Conservation (phyloP, 2,113 vertebrate genomes). For the Sebastes fasciatus region DNA sequence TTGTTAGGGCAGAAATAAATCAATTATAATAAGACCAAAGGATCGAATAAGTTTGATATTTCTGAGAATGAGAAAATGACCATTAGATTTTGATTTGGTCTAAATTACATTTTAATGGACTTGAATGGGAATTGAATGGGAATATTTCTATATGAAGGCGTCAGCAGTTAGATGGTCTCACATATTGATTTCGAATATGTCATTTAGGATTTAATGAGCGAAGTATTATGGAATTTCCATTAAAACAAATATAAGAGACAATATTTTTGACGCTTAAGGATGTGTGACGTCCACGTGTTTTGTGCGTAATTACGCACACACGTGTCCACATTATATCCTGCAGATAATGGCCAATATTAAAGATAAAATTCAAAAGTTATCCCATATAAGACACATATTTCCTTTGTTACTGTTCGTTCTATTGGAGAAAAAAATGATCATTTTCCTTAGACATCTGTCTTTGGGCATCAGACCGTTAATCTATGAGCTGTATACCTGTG, state of each 20-base stretch:
- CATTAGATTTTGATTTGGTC: slow-evolving; percentile 14
- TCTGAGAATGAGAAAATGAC: slow-evolving; percentile 12
- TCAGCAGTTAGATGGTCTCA: not conserved
- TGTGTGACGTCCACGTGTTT: slow-evolving; percentile 9
- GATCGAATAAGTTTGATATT: slow-evolving; percentile 14
- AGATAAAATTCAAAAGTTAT: not conserved
- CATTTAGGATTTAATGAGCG: slow-evolving; percentile 23
- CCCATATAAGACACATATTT: not conserved
- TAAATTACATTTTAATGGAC: slow-evolving; percentile 38
- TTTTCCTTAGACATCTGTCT: slow-evolving; percentile 6
- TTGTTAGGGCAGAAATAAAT: not conserved
- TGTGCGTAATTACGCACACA: slow-evolving; percentile 20
- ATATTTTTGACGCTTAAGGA: not conserved
- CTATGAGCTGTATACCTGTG: slow-evolving; percentile 37
- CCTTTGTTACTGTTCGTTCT: not conserved
- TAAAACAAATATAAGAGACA: not conserved
- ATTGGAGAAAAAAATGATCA: not conserved
- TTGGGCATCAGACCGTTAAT: slow-evolving; percentile 62
- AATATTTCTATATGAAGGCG: not conserved
- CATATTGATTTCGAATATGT: slow-evolving; percentile 30
- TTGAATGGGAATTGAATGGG: slow-evolving; percentile 9
- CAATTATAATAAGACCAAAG: not conserved
- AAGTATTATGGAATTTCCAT: not conserved
- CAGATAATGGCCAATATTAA: not conserved
- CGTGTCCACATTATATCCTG: not conserved